Base-by-base conservation (phyloP, 2,113 vertebrate species). In the Semnornis frantzii region DNA sequence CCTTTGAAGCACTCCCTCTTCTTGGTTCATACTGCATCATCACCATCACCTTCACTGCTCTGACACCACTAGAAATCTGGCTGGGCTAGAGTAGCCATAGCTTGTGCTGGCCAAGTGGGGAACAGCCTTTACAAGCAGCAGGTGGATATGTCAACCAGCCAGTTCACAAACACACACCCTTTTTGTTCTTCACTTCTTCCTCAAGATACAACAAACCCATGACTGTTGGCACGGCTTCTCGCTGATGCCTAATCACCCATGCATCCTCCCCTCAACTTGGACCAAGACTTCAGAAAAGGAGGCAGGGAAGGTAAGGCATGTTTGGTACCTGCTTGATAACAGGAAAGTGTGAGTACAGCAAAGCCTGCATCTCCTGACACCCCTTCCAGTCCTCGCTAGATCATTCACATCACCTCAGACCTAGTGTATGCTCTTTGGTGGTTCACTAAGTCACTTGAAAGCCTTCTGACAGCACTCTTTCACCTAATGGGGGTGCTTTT, bases 401-500 rank as follows among this genome's bases (percentile, higher is more conserved):
- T 15, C 33, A 15, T 21, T 65, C n/a, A 17, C 24, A 42, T 69
- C 25, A 10, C 28, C 16, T 66, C 60, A 30, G 54, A 85, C 44
- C 59, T 57, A 28, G 16, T 39, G 18, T 24, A 12, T 2, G 15
- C 30, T 83, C 37, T n/a, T n/a, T 2, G 0, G 54, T 2, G 1
- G 52, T 74, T 74, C 4, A 0, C 54, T 65, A 37, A 60, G 82
- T 78, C 85, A 77, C 39, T 77, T 31, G 42, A 63, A 69, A 17
- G n/a, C 54, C 37, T 70, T 63, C 39, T 68, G 52, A 79, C 52
- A 30, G 23, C 39, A 16, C 20, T 37, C 21, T 3, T n/a, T 70
- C 78, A 60, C 62, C 72, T 33, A 62, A 65, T 27, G 44, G 39
- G 65, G 42, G 83, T 89, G 44, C 55, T 62, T 44, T 42, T 48